Conservation (phyloP, 2,888 invertebrate species). For the Pyrgus malvae region DNA sequence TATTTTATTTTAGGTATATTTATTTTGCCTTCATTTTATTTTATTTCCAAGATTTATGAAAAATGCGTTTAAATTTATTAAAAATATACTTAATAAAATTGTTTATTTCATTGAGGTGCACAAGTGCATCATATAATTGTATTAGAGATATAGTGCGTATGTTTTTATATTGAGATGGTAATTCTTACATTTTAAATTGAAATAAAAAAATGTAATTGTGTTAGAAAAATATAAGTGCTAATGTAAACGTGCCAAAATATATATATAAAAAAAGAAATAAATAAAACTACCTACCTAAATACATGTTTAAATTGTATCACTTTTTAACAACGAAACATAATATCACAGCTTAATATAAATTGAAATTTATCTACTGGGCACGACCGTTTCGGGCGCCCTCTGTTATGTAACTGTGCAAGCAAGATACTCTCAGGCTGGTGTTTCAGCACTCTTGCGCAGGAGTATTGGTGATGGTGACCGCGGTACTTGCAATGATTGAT, state of each 20-base stretch:
- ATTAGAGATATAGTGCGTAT: too few relatives aligned
- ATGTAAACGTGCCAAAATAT: too few relatives aligned
- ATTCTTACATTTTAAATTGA: neutral
- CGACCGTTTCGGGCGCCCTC: constrained; percentile 42
- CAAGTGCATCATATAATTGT: too few relatives aligned
- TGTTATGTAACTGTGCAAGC: constrained; percentile 53
- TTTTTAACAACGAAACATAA: constrained; percentile 13
- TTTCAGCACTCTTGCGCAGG: constrained; percentile 30
- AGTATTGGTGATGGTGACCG: neutral
- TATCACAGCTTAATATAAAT: constrained; percentile 16
- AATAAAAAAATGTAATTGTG: too few relatives aligned
- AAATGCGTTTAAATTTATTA: too few relatives aligned
- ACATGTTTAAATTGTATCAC: constrained; percentile 33
- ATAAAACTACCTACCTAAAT: constrained; percentile 37
- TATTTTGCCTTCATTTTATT: too few relatives aligned
- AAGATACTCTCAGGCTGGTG: constrained; percentile 15
- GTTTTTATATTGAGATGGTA: too few relatives aligned
- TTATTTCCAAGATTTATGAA: too few relatives aligned
- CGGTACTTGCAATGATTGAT: neutral
- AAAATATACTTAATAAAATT: too few relatives aligned
- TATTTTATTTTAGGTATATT: too few relatives aligned
- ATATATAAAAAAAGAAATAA: neutral
- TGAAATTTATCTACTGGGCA: constrained; percentile 34
- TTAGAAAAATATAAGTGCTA: too few relatives aligned
- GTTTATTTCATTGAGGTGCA: too few relatives aligned